These are phyloP conservation scores for Xanthia icteritia DNA, from an alignment of 2,888 invertebrate species.

Conservation along the genomic window DNA sequence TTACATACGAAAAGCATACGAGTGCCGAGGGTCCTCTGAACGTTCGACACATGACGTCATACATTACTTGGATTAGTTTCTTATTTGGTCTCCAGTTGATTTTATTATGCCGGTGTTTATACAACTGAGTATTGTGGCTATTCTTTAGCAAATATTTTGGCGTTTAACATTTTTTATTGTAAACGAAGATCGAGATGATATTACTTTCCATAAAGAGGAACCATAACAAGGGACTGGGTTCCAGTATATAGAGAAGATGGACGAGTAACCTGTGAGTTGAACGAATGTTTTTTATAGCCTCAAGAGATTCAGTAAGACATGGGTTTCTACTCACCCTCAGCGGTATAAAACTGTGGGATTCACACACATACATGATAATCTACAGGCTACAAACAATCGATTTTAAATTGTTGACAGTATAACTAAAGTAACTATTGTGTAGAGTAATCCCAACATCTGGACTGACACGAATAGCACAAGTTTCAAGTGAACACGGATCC, in stretches of 20 bases:
- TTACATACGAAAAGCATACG: conserved; percentile 66
- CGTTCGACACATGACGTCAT: conserved; percentile 57
- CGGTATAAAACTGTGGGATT: conserved; percentile 28
- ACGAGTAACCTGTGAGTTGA: conserved; percentile 44
- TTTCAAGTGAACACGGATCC: conserved; percentile 73
- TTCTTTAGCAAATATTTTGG: conserved; percentile 15
- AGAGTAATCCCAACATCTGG: conserved; percentile 64
- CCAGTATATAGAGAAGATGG: conserved; percentile 5
- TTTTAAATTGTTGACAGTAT: conserved; percentile 33
- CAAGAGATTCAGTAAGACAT: conserved; percentile 48
- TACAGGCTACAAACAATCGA: conserved; percentile 17
- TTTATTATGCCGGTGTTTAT: conserved; percentile 50
- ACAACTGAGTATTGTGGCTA: conserved; percentile 31
- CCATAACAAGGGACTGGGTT: conserved; percentile 16
- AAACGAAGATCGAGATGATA: conserved; percentile 28
- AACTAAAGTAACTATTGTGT: conserved; percentile 42
- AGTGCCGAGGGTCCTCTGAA: conserved; percentile 55
- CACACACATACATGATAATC: neutral
- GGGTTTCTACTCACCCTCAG: conserved; percentile 45
- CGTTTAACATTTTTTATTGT: conserved; percentile 23
- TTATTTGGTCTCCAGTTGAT: conserved; percentile 53
- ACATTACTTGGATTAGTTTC: conserved; percentile 54
- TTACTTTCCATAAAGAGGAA: conserved; percentile 34
- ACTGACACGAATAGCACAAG: conserved; percentile 73
- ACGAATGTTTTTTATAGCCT: conserved; percentile 56